These are phyloP conservation scores for Hymenopus coronatus DNA, from an alignment of 2,888 invertebrate genomes.

Conservation along the genomic window DNA sequence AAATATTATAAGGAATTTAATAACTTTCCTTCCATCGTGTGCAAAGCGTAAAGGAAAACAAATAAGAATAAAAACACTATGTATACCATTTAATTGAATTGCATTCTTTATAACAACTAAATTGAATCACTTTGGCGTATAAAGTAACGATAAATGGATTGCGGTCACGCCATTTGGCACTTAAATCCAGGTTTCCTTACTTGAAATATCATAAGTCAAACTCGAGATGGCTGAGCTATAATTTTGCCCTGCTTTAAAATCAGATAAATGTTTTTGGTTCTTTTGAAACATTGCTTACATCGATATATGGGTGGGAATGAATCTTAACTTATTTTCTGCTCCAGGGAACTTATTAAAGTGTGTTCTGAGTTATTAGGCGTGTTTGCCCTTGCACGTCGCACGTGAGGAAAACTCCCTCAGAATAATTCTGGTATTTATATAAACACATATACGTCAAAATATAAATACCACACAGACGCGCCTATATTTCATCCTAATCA, in stretches of 20 bases:
- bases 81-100: no score
- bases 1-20: no score
- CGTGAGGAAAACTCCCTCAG: background rate
- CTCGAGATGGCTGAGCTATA: background rate
- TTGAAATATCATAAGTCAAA: background rate
- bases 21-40: no score
- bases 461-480: background rate
- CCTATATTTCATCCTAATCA: background rate
- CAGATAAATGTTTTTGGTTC: background rate
- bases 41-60: no score
- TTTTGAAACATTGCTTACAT: background rate
- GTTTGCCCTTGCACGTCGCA: background rate
- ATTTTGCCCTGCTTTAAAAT: background rate
- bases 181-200: background rate
- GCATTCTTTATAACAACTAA: no score
- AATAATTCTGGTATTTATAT: background rate
- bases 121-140: no score
- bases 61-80: no score
- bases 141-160: no score
- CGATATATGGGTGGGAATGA: background rate
- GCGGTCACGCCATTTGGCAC: no score
- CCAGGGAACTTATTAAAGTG: background rate
- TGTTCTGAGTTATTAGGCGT: background rate
- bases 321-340: background rate
- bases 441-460: background rate